Evolutionary conservation across 2,797 vertebrate genomes (phyloP).

Genomic region (Luscinia megarhynchos): DNA sequence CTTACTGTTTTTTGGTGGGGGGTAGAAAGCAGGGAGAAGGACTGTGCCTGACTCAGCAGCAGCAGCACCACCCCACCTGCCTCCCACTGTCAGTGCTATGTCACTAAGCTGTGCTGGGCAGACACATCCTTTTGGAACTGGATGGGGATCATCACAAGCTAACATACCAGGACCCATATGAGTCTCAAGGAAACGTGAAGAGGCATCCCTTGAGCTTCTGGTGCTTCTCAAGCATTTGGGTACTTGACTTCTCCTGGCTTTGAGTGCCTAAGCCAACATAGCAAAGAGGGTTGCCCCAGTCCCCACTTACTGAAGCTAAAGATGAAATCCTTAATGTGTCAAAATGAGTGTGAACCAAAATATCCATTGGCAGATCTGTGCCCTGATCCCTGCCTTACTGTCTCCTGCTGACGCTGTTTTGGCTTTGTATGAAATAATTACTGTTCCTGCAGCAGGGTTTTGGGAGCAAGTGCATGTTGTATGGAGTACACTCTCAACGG

Average conservation of each 20-base stretch:
- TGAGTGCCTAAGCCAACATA: neutral
- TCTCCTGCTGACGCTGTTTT: neutral
- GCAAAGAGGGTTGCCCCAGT: neutral
- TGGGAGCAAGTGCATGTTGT: neutral
- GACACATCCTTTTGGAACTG: neutral
- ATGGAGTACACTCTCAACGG: neutral
- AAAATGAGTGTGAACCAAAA: neutral
- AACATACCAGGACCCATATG: neutral
- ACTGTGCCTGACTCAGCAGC: neutral
- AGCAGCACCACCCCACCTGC: neutral
- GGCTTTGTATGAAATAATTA: neutral
- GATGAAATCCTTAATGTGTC: neutral
- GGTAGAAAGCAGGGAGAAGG: neutral
- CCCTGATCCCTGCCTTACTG: neutral
- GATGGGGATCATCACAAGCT: neutral
- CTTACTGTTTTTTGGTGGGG: accelerated
- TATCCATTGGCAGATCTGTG: neutral
- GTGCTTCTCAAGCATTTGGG: neutral
- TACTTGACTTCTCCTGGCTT: neutral
- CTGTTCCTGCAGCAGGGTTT: neutral
- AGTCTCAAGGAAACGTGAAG: neutral
- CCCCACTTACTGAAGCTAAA: neutral
- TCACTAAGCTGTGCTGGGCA: neutral
- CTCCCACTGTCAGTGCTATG: neutral
- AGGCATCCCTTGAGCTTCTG: neutral